Conservation (phyloP, 2,797 vertebrate species). For the Mycteria americana region DNA sequence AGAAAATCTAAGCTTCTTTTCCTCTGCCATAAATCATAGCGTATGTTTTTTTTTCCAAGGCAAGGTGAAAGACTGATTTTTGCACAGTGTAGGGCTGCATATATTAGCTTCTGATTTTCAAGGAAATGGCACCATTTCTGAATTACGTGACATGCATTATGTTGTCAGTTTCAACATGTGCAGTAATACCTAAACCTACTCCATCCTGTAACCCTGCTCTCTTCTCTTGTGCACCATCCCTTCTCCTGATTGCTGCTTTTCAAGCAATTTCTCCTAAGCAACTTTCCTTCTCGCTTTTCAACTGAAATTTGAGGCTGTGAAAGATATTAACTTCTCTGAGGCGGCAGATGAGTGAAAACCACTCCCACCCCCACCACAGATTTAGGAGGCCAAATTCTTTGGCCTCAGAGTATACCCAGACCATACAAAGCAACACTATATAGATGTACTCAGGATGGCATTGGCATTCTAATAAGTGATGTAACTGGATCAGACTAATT, state of each 20-base stretch:
- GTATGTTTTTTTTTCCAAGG: neutral
- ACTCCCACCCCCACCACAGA: neutral
- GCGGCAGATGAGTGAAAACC: neutral
- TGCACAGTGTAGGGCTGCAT: constrained; percentile 7
- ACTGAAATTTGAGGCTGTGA: neutral
- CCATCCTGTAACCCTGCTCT: neutral
- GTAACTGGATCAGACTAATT: neutral
- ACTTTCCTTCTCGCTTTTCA: neutral
- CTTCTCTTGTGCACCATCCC: neutral
- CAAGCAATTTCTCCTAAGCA: neutral
- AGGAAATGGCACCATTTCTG: constrained; percentile 28
- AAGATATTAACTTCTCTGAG: neutral
- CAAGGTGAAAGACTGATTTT: constrained; percentile 40
- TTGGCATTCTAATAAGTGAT: neutral
- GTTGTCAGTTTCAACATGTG: constrained; percentile 10
- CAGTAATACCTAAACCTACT: neutral
- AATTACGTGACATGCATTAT: neutral
- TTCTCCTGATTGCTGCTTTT: neutral
- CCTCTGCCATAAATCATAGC: constrained; percentile 60
- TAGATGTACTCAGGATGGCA: neutral
- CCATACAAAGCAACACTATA: neutral
- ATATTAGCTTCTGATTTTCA: constrained; percentile 46
- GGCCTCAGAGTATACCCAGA: neutral
- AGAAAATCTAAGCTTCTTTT: constrained; percentile 47
- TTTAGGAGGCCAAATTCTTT: neutral